These are phyloP conservation scores for Brachyhypopomus gauderio DNA, from an alignment of 2,113 vertebrate genomes.

Conservation along the genomic window DNA sequence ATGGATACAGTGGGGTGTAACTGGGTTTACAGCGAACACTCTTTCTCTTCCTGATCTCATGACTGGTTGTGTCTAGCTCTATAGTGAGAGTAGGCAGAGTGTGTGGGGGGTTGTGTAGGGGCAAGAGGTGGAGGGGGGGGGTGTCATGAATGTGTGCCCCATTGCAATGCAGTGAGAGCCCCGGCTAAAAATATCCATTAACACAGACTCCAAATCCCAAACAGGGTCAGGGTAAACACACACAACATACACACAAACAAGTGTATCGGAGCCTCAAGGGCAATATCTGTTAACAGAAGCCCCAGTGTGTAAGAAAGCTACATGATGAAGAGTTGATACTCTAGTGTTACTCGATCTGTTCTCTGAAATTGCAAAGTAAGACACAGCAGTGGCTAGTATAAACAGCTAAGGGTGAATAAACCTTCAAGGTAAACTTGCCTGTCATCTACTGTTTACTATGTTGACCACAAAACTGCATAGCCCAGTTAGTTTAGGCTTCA, in stretches of 20 bases:
- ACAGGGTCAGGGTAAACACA: slow-evolving; percentile 69
- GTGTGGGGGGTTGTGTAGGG: slow-evolving; percentile 14
- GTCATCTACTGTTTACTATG: neutral
- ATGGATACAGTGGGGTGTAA: slow-evolving; percentile 45
- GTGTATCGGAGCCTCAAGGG: neutral
- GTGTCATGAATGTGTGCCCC: slow-evolving; percentile 66
- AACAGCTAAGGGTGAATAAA: neutral
- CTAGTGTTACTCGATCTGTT: neutral
- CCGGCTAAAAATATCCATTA: slow-evolving; percentile 76
- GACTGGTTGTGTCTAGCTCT: slow-evolving; percentile 59
- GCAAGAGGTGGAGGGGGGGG: slow-evolving; percentile 9
- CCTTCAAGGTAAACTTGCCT: slow-evolving; percentile 4
- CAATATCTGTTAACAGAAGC: neutral
- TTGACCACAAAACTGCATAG: neutral
- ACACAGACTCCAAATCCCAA: slow-evolving; percentile 71
- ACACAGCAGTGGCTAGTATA: neutral
- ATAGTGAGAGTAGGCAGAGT: slow-evolving; percentile 68
- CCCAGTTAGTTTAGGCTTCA: slow-evolving; percentile 10
- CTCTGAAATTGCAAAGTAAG: neutral
- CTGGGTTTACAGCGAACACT: slow-evolving; percentile 39
- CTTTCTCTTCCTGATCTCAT: slow-evolving; percentile 37
- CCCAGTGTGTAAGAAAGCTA: neutral
- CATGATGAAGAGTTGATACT: neutral
- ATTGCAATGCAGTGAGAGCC: slow-evolving; percentile 78
- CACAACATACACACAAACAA: slow-evolving; percentile 34